phyloP scores from a whole-genome alignment of 2,888 invertebrate species.

The Drosophila falleni region DNA sequence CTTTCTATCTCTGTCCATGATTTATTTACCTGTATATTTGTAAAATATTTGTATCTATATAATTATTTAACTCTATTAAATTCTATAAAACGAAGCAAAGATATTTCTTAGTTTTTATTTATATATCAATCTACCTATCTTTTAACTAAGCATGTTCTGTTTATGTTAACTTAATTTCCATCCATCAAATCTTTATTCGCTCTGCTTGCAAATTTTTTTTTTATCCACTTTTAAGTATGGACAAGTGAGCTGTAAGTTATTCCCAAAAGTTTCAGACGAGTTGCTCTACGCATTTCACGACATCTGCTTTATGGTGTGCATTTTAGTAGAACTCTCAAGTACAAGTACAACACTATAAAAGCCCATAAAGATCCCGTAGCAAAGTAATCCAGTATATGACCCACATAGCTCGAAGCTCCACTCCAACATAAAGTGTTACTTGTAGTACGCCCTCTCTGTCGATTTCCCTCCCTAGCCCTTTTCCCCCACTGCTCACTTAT shows the following conservation, averaged over 20 bases:
- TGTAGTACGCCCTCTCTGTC: conserved; percentile 30
- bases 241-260: conserved; percentile 18
- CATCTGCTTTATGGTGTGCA: conserved; percentile 47
- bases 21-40: neutral
- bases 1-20: neutral
- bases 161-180: conserved; percentile 12
- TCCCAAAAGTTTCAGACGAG: neutral
- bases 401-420: conserved; percentile 25
- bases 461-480: neutral
- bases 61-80: too few relatives aligned
- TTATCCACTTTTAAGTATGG: neutral
- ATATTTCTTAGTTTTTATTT: too few relatives aligned
- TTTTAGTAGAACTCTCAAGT: conserved; percentile 32
- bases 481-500: conserved; percentile 39
- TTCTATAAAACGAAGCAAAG: too few relatives aligned
- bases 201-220: conserved; percentile 3
- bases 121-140: too few relatives aligned
- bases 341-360: conserved; percentile 33
- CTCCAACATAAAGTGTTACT: conserved; percentile 50
- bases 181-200: conserved; percentile 1
- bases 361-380: conserved; percentile 21
- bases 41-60: neutral
- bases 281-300: conserved; percentile 8
- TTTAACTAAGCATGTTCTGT: neutral
- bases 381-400: conserved; percentile 21